Percentiles rank a stretch among this genome's conserved stretches.
Evolutionary conservation across 2,888 invertebrate genomes (phyloP).

Genomic region (Holacanthella duospinosa): DNA sequence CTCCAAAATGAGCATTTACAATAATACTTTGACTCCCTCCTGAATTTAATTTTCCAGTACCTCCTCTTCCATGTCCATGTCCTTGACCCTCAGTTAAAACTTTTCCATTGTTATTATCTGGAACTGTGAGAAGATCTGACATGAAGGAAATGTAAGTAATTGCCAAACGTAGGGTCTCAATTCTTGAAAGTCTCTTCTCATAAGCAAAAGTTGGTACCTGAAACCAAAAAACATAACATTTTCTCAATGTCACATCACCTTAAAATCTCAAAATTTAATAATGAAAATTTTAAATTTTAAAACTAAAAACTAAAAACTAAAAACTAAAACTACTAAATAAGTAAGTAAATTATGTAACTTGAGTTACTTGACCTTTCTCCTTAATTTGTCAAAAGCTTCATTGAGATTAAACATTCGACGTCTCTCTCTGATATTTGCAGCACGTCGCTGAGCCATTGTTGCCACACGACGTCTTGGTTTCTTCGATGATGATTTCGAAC

Average conservation of each 20-base stretch:
- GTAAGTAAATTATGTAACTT: background rate
- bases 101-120: slow-evolving; percentile 16
- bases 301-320: too few species aligned
- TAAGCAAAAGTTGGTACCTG: slow-evolving; percentile 87
- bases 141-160: slow-evolving; percentile 95
- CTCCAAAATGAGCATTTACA: background rate
- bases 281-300: background rate
- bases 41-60: background rate
- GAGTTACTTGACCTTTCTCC: slow-evolving; percentile 54
- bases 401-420: slow-evolving; percentile 91
- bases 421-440: slow-evolving; percentile 85
- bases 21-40: background rate
- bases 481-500: slow-evolving; percentile 45
- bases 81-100: background rate
- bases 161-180: slow-evolving; percentile 85
- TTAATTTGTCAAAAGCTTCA: slow-evolving; percentile 84
- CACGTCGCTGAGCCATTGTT: slow-evolving; percentile 77
- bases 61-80: background rate
- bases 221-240: too few species aligned
- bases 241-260: background rate
- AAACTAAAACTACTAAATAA: background rate
- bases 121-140: slow-evolving; percentile 63
- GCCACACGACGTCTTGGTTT: slow-evolving; percentile 79
- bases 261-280: slow-evolving; percentile 1
- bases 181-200: slow-evolving; percentile 86